Evolutionary conservation across 2,797 vertebrate species (phyloP).

Genomic region (Sarcoramphus papa): DNA sequence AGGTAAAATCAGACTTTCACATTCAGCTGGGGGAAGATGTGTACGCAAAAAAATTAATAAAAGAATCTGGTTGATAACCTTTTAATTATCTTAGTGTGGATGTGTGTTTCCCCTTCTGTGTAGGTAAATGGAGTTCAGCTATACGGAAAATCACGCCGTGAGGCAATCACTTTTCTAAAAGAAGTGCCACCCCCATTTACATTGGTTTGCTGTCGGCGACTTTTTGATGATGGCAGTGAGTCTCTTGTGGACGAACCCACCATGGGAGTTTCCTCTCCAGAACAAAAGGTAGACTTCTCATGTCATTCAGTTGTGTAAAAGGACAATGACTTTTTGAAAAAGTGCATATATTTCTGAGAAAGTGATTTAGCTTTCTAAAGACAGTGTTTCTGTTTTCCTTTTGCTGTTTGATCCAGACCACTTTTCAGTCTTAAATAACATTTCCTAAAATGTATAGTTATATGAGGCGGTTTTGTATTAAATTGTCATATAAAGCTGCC

Average conservation of each 20-base stretch:
- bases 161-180: constrained; percentile 89
- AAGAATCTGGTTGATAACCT: not conserved
- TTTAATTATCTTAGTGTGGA: not conserved
- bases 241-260: constrained; percentile 75
- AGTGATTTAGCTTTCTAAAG: not conserved
- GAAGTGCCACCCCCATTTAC: constrained; percentile 92
- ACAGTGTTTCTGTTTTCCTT: not conserved
- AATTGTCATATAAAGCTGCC: not conserved
- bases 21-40: not conserved
- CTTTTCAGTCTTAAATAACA: not conserved
- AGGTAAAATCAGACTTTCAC: not conserved
- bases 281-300: constrained; percentile 54
- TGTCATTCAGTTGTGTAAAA: not conserved
- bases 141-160: constrained; percentile 85
- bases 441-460: not conserved
- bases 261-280: not conserved
- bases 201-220: constrained; percentile 88
- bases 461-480: not conserved
- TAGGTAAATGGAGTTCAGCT: constrained; percentile 92
- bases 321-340: not conserved
- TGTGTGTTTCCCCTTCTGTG: not conserved
- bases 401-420: not conserved
- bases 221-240: constrained; percentile 76
- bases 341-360: accelerated
- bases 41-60: accelerated